Evolutionary conservation across 2,888 invertebrate species (phyloP).

Genomic region (Tyria jacobaeae): DNA sequence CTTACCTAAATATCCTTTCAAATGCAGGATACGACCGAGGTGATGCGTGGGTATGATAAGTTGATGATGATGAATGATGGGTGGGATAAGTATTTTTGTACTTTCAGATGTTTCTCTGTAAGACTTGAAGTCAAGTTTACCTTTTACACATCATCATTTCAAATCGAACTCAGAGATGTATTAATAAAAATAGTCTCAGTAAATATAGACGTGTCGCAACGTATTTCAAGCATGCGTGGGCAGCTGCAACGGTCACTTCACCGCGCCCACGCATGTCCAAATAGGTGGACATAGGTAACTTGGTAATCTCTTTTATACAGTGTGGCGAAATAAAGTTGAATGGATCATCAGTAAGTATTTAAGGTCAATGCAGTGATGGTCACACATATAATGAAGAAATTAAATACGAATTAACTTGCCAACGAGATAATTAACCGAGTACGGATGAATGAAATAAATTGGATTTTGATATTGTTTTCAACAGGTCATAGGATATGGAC

Average conservation of each 20-base stretch:
- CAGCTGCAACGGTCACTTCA: slow-evolving; percentile 57
- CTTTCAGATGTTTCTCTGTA: background rate
- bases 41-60: too few species aligned
- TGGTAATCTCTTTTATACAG: slow-evolving; percentile 6
- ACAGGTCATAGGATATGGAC: too few species aligned
- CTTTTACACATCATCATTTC: slow-evolving; percentile 18
- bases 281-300: slow-evolving; percentile 29
- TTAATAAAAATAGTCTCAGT: slow-evolving; percentile 45
- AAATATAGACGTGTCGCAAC: slow-evolving; percentile 54
- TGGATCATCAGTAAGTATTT: slow-evolving; percentile 10
- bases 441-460: slow-evolving; percentile 10
- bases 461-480: too few species aligned
- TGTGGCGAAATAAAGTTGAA: slow-evolving; percentile 21
- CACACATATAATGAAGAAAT: slow-evolving; percentile 7
- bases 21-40: background rate
- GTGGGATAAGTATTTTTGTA: background rate
- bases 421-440: slow-evolving; percentile 3
- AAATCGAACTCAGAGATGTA: slow-evolving; percentile 32
- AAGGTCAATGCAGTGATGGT: background rate
- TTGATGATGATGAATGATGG: too few species aligned
- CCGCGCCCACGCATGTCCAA: slow-evolving; percentile 49
- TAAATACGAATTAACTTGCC: slow-evolving; percentile 15
- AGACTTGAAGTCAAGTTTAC: background rate
- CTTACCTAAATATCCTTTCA: background rate
- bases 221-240: slow-evolving; percentile 53